phyloP scores from a whole-genome alignment of 2,797 vertebrate species.

The Pantherophis alleghaniensis region DNA sequence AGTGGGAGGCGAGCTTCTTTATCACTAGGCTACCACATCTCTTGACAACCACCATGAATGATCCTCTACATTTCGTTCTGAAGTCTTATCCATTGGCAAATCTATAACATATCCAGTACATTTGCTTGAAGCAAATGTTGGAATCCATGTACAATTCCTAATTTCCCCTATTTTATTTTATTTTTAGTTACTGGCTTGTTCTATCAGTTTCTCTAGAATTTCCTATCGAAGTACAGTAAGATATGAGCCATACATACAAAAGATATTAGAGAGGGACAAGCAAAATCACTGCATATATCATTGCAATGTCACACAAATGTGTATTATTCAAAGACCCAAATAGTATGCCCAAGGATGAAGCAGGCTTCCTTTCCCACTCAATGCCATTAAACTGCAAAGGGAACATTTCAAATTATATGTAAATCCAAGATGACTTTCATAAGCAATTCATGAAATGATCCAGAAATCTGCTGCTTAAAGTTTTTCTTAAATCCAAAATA shows the following conservation, averaged over 20 bases:
- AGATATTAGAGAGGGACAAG: background rate
- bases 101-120: slow-evolving; percentile 7
- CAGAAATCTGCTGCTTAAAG: background rate
- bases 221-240: background rate
- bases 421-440: background rate
- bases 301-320: background rate
- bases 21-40: background rate
- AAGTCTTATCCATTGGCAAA: slow-evolving; percentile 52
- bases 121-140: slow-evolving; percentile 57
- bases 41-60: slow-evolving; percentile 16
- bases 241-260: background rate
- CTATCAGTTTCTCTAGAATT: background rate
- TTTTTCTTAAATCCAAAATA: background rate
- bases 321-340: background rate
- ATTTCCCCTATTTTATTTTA: slow-evolving; percentile 42
- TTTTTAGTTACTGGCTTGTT: slow-evolving; percentile 33
- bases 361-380: background rate
- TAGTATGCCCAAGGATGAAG: background rate
- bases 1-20: background rate
- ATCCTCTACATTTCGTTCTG: slow-evolving; percentile 53
- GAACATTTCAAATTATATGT: background rate
- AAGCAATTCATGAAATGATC: background rate
- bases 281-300: background rate
- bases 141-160: slow-evolving; percentile 28
- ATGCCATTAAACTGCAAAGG: background rate